These are phyloP conservation scores for Calyptommatus sinebrachiatus DNA, from an alignment of 2,113 vertebrate genomes.

Conservation along the genomic window DNA sequence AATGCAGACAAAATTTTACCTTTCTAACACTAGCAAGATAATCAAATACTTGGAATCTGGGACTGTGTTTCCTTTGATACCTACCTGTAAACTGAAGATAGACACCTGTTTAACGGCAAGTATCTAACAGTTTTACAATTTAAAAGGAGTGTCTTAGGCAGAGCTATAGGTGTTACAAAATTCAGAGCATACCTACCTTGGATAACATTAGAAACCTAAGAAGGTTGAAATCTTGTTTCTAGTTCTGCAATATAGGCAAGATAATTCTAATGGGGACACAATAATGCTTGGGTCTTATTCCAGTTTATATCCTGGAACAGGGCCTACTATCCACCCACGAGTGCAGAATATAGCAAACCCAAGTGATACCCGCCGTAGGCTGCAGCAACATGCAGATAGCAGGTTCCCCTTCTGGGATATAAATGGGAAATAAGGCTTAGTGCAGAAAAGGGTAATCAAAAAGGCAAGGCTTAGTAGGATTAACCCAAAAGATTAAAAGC, in stretches of 20 bases:
- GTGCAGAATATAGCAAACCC: too few species aligned
- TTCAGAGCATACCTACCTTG: background rate
- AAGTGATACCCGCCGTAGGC: too few species aligned
- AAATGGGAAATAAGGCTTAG: too few species aligned
- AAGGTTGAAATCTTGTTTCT: background rate
- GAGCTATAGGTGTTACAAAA: background rate
- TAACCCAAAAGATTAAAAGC: background rate
- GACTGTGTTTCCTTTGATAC: background rate
- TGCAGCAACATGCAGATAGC: too few species aligned
- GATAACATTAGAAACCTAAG: background rate
- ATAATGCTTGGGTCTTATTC: too few species aligned
- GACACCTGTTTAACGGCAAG: background rate
- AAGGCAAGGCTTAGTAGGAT: background rate
- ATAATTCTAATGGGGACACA: background rate
- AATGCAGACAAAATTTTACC: background rate
- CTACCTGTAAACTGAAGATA: background rate
- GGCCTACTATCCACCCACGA: too few species aligned
- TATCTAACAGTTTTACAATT: background rate
- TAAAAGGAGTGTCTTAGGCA: slow-evolving; percentile 14
- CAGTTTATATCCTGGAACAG: too few species aligned
- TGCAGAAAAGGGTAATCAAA: background rate
- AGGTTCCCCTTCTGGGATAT: too few species aligned
- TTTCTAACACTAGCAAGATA: background rate
- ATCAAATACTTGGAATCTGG: background rate
- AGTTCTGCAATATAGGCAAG: background rate